Base-by-base conservation (phyloP, 2,888 invertebrate genomes). In the Cinara cedri region DNA sequence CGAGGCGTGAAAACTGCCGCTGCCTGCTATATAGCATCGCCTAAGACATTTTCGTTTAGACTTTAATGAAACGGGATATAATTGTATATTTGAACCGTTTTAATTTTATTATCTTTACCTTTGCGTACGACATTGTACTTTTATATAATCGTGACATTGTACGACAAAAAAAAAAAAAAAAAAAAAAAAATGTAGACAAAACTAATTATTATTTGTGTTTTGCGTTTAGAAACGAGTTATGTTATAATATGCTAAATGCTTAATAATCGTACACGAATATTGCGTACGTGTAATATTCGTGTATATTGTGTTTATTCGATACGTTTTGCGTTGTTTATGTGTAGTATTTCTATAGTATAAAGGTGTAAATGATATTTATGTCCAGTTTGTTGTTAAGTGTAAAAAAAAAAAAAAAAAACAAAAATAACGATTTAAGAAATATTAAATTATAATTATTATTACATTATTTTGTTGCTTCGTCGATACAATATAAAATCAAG, bases 1-100 rank as follows among this genome's bases (percentile, higher is more conserved):
- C 26, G 76, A 78, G 16, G 76, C 76, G 10, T 78, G 16, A 78
- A 46, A 10, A 3, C 60, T 42, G 1, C 9, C 8, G 11, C n/a
- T n/a, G 14, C 16, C 42, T 21, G 51, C 54, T 10, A 57, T 6
- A 34, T 6, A 34, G 34, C 34, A 3, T 34, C 6, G 34, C 34
- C 34, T n/a, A 34, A 34, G 3, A 34, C 34, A 6, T 34, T n/a
- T 34, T 34, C 34, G 34, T 34, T 3, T 34, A 34, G 34, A 34
- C 34, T 34, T 34, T 4, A 34, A n/a, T n/a, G n/a, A n/a, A n/a
- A n/a, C n/a, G n/a, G n/a, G n/a, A n/a, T n/a, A n/a, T n/a, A n/a
- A n/a, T n/a, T n/a, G n/a, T n/a, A n/a, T n/a, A n/a, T n/a, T n/a
- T n/a, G n/a, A n/a, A n/a, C n/a, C n/a, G n/a, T n/a, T n/a, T n/a